Evolutionary conservation across 2,797 vertebrate genomes (phyloP).

Genomic region (Hipposideros larvatus): DNA sequence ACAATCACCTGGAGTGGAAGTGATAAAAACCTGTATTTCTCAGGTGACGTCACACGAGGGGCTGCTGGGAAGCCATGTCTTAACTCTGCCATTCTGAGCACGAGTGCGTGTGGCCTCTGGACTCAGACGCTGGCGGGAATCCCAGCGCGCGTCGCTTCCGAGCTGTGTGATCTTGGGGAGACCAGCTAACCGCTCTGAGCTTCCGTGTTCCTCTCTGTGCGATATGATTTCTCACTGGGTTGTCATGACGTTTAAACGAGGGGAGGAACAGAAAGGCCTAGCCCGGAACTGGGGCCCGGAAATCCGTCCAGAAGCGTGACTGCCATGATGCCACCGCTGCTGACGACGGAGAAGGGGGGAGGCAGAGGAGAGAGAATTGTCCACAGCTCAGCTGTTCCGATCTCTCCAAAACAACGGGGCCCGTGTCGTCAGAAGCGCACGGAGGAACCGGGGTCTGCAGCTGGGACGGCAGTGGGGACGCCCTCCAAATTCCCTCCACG

Average conservation of each 20-base stretch:
- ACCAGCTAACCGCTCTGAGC: neutral
- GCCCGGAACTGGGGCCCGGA: neutral
- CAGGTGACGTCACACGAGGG: neutral
- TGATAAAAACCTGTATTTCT: neutral
- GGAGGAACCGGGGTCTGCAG: neutral
- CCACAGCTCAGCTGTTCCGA: accelerated
- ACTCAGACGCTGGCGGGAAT: neutral
- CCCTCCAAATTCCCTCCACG: neutral
- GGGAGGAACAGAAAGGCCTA: too few species aligned
- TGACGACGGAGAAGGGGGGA: too few species aligned
- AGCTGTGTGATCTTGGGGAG: neutral
- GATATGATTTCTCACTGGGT: neutral
- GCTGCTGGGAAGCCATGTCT: accelerated
- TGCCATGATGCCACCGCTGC: neutral
- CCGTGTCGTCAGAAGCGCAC: accelerated
- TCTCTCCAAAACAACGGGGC: too few species aligned
- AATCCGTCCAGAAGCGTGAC: too few species aligned
- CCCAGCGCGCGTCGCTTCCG: neutral
- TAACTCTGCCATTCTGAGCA: neutral
- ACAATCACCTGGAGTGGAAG: neutral
- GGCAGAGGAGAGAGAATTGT: accelerated
- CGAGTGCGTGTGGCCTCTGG: neutral
- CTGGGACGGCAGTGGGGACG: accelerated
- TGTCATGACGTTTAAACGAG: neutral
- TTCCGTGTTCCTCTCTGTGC: neutral